Evolutionary conservation across 1,140 invertebrate species (phyloP).

Genomic region (Ylistrum balloti): DNA sequence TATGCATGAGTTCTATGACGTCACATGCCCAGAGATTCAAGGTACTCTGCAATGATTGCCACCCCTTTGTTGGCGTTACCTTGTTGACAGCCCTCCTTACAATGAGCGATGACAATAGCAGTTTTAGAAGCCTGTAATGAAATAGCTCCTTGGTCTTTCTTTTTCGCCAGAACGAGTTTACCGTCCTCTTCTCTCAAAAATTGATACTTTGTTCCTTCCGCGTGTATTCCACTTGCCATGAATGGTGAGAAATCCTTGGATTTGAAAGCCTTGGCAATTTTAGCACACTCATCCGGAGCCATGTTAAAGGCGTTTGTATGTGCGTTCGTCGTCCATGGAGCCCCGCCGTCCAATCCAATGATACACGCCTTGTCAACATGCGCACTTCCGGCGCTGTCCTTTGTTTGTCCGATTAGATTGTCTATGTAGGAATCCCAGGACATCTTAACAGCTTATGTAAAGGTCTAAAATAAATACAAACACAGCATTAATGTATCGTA

Average conservation of each 20-base stretch:
- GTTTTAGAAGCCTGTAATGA: slow-evolving; percentile 60
- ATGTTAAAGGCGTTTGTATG: slow-evolving; percentile 45
- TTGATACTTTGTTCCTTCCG: slow-evolving; percentile 53
- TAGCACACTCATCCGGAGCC: neutral
- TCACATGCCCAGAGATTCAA: slow-evolving; percentile 59
- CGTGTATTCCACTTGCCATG: slow-evolving; percentile 9
- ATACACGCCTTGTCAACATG: slow-evolving; percentile 30
- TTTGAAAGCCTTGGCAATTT: slow-evolving; percentile 54
- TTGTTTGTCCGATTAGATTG: neutral
- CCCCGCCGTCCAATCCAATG: slow-evolving; percentile 43
- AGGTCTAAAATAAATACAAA: slow-evolving; percentile 36
- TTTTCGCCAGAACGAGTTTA: slow-evolving; percentile 55
- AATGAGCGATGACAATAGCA: slow-evolving; percentile 55
- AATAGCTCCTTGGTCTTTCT: slow-evolving; percentile 53
- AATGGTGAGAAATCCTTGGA: slow-evolving; percentile 44
- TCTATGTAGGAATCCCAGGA: slow-evolving; percentile 46
- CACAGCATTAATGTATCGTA: neutral
- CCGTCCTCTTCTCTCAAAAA: slow-evolving; percentile 58
- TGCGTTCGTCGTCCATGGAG: slow-evolving; percentile 3
- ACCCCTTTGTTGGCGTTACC: slow-evolving; percentile 60
- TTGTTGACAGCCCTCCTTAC: slow-evolving; percentile 55
- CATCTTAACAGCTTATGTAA: neutral
- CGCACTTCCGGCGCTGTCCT: neutral
- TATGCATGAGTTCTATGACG: neutral
- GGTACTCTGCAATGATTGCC: slow-evolving; percentile 54